Evolutionary conservation across 2,888 invertebrate genomes (phyloP).

Genomic region (Zelleria hepariella): DNA sequence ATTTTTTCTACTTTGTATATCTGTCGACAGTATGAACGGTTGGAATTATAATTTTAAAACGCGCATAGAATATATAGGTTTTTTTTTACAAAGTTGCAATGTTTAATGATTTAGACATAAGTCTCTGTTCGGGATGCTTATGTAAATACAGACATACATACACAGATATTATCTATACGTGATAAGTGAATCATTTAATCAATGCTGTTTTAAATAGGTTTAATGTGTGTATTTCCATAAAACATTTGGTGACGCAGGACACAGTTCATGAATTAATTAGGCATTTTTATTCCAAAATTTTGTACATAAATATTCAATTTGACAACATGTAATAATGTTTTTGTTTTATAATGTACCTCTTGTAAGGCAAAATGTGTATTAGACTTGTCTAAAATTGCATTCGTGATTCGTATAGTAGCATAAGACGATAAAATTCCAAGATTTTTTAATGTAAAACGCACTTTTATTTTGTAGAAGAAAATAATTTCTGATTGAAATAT

Average conservation of each 20-base stretch:
- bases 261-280: conserved; percentile 6
- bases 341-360: conserved; percentile 24
- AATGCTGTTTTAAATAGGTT: conserved; percentile 7
- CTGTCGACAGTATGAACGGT: conserved; percentile 37
- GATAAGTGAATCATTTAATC: conserved; percentile 9
- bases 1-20: conserved; percentile 68
- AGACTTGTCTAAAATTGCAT: conserved; percentile 16
- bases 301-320: conserved; percentile 4
- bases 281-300: conserved; percentile 3
- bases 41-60: conserved; percentile 31
- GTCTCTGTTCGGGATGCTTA: conserved; percentile 31
- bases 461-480: conserved; percentile 39
- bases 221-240: background rate
- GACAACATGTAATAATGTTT: background rate
- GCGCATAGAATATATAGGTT: conserved; percentile 29
- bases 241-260: conserved; percentile 6
- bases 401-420: conserved; percentile 3
- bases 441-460: conserved; percentile 38
- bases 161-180: conserved; percentile 4
- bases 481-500: conserved; percentile 6
- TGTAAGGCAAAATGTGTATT: conserved; percentile 16
- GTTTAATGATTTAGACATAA: conserved; percentile 32
- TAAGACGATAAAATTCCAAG: conserved; percentile 47
- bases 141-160: conserved; percentile 5
- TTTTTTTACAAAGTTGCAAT: conserved; percentile 52